A percentile compares a stretch with the other conserved stretches of the same genome.
Evolutionary conservation across 2,888 invertebrate genomes (phyloP).

Genomic region (Tethea ocularis): DNA sequence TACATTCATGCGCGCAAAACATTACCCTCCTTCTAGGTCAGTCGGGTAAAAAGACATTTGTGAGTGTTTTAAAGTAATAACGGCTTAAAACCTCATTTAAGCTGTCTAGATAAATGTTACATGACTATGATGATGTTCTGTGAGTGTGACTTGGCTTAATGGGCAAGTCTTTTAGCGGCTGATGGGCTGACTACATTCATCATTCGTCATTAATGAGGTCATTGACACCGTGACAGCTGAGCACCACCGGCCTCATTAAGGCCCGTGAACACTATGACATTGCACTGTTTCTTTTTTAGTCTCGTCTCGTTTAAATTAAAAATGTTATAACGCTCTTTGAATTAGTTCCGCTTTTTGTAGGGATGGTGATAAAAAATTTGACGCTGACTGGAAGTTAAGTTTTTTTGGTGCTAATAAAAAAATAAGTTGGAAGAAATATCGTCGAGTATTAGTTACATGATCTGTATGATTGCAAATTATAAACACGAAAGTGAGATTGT

Average conservation of each 20-base stretch:
- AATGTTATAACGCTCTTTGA: conserved; percentile 24
- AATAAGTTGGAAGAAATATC: neutral
- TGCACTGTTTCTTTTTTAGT: conserved; percentile 38
- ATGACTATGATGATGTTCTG: conserved; percentile 22
- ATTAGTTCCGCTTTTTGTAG: conserved; percentile 23
- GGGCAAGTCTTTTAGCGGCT: conserved; percentile 68
- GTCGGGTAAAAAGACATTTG: too few relatives aligned
- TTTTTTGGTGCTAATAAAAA: neutral
- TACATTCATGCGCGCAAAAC: too few relatives aligned
- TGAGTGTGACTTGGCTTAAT: conserved; percentile 51
- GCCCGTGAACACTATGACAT: conserved; percentile 38
- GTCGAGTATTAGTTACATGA: neutral
- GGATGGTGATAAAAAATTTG: conserved; percentile 4
- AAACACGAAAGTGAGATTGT: neutral
- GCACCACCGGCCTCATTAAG: conserved; percentile 26
- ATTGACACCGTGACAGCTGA: conserved; percentile 59
- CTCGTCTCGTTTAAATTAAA: conserved; percentile 31
- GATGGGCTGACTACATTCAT: conserved; percentile 67
- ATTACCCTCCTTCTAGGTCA: too few relatives aligned
- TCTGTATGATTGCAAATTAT: neutral
- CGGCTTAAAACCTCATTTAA: too few relatives aligned
- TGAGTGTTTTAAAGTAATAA: too few relatives aligned
- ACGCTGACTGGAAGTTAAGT: neutral
- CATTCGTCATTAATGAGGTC: conserved; percentile 72
- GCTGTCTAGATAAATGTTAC: conserved; percentile 52